Conservation (phyloP, 2,113 vertebrate species). For the Hippocampus guttulatus region DNA sequence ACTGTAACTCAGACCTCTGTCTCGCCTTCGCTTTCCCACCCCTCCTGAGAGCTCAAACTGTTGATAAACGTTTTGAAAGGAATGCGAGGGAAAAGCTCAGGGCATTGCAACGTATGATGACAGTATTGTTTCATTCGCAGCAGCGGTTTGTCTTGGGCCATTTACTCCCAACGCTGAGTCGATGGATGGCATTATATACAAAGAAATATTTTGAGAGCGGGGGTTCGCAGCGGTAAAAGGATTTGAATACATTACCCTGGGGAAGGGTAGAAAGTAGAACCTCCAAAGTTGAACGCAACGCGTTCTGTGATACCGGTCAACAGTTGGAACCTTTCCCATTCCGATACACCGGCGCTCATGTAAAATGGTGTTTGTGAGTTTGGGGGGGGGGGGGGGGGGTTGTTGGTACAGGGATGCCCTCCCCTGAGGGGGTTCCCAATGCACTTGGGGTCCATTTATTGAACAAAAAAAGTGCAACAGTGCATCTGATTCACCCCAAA, state of each 20-base stretch:
- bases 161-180: constrained; percentile 55
- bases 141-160: constrained; percentile 40
- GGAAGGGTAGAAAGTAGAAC: not conserved
- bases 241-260: constrained; percentile 60
- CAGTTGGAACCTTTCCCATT: no score
- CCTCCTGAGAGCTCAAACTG: constrained; percentile 44
- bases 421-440: no score
- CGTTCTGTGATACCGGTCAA: not conserved
- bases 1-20: constrained; percentile 61
- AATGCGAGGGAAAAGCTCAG: constrained; percentile 47
- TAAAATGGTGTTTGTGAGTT: no score
- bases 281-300: not conserved
- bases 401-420: no score
- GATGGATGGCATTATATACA: constrained; percentile 60
- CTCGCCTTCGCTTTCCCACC: constrained; percentile 49
- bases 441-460: no score
- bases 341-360: no score
- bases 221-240: constrained; percentile 45
- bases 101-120: constrained; percentile 58
- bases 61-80: constrained; percentile 68
- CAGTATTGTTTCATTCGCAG: constrained; percentile 53
- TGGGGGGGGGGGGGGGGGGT: no score
- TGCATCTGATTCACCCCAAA: no score
- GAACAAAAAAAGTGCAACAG: no score
- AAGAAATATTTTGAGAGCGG: constrained; percentile 63